Evolutionary conservation across 2,888 invertebrate genomes (phyloP), one percentile per base, ranked within the genome.

Genomic region (Alentia gelatinosa): DNA sequence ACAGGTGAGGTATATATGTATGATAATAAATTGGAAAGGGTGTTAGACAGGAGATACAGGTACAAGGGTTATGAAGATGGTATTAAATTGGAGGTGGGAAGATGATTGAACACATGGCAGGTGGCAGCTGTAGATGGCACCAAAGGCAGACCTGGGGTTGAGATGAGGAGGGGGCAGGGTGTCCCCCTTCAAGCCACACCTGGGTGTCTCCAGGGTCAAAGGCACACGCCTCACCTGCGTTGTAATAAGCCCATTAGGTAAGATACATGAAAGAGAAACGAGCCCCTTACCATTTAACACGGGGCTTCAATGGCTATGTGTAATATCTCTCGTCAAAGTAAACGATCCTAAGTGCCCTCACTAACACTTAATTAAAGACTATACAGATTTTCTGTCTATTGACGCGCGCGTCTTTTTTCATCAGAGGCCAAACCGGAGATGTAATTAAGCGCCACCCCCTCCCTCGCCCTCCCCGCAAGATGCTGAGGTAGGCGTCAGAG

Each of bases 171-270:
- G n/a, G n/a, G n/a, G n/a, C n/a, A n/a, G n/a, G n/a, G n/a, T 23
- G 15, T 23, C 50, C 50, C 50, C 50, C 50, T 23, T 68, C 68
- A 5, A n/a, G 26, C 75, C 75, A 1, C 75, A 3, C 7, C 30
- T 75, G 26, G 4, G 3, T n/a, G n/a, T 1, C 75, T 75, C 75
- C 75, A 75, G 35, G 35, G 37, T 75, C 37, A 75, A 75, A 75
- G 75, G 33, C 75, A 35, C 3, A 1, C 75, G 37, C 15, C 75
- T 75, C 37, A 75, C 75, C 75, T 75, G 30, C 19, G 75, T 26
- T 30, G 1, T 83, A 83, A 83, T 83, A 83, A n/a, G 39, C 83
- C 83, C 83, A 83, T 83, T 83, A 83, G 83, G 37, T 74, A 56
- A 33, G 26, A 74, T 15, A 74, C 74, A 74, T 33, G 30, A 74